Base-by-base conservation (phyloP, 2,888 invertebrate genomes). In the Serripes groenlandicus region DNA sequence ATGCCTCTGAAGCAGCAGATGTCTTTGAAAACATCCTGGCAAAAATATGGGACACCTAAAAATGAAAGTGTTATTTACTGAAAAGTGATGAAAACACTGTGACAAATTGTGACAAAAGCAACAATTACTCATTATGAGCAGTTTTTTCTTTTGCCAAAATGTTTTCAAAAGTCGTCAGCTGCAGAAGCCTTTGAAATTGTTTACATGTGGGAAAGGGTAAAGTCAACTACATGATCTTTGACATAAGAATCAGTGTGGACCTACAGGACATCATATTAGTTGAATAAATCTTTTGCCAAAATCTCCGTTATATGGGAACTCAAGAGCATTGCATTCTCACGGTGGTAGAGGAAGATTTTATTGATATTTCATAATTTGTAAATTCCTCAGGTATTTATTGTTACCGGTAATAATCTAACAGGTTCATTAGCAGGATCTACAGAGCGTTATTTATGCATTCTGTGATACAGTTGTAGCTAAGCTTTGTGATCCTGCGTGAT, bases 381-480 rank as follows among this genome's bases (percentile, higher is more conserved):
- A 66, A 66, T 66, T 66, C 66, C 66, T 23, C 35, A 66, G 66
- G 66, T 66, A 66, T 66, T 66, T 66, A 66, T 66, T 66, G 66
- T 66, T 66, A n/a, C 42, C 26, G 2, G 26, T 23, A 37, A 66
- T 66, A 66, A 66, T 66, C n/a, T 34, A 42, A 42, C 66, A 66
- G 28, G 26, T 66, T 66, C 66, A 66, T 66, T 66, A 37, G n/a
- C n/a, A 42, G 7, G 11, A n/a, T n/a, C n/a, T n/a, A n/a, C n/a
- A n/a, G n/a, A n/a, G n/a, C n/a, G n/a, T n/a, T n/a, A n/a, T n/a
- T n/a, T n/a, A n/a, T n/a, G n/a, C n/a, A n/a, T n/a, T n/a, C n/a
- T n/a, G n/a, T n/a, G n/a, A n/a, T n/a, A n/a, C n/a, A n/a, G n/a
- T n/a, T n/a, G n/a, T n/a, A n/a, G n/a, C n/a, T n/a, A n/a, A n/a